Percentiles rank a stretch among this genome's conserved stretches.
These are phyloP conservation scores for Sitobion miscanthi DNA, from an alignment of 1,140 invertebrate genomes.

Conservation along the genomic window DNA sequence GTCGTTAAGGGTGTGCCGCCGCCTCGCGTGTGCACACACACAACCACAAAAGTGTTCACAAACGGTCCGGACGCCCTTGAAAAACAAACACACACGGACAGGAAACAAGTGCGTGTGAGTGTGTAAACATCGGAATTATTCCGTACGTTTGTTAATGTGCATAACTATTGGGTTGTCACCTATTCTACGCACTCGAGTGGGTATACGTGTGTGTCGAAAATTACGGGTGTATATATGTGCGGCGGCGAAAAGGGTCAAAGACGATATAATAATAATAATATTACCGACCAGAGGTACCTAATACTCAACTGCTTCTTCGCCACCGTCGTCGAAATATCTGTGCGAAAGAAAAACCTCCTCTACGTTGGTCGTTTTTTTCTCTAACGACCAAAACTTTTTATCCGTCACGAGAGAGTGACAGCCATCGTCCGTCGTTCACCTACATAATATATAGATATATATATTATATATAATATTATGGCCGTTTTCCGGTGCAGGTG, in stretches of 20 bases:
- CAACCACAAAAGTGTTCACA: neutral
- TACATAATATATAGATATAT: neutral
- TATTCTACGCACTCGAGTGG: neutral
- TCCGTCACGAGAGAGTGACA: neutral
- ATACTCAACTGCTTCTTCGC: neutral
- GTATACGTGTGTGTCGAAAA: neutral
- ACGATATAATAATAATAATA: neutral
- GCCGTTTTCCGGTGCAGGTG: neutral
- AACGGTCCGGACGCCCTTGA: slow-evolving; percentile 22
- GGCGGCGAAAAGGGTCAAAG: neutral
- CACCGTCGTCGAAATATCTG: neutral
- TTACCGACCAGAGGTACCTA: neutral
- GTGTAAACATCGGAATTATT: neutral
- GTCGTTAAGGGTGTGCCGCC: neutral
- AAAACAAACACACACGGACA: neutral
- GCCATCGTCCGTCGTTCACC: neutral
- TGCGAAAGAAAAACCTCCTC: neutral
- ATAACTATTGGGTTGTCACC: slow-evolving; percentile 28
- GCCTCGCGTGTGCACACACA: neutral
- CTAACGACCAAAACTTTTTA: neutral
- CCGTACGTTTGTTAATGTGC: neutral
- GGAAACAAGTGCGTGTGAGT: neutral
- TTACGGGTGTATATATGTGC: neutral
- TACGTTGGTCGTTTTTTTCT: neutral
- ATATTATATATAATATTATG: neutral